These are phyloP conservation scores for Acrossocheilus fasciatus DNA, from an alignment of 2,797 vertebrate species.

Conservation along the genomic window DNA sequence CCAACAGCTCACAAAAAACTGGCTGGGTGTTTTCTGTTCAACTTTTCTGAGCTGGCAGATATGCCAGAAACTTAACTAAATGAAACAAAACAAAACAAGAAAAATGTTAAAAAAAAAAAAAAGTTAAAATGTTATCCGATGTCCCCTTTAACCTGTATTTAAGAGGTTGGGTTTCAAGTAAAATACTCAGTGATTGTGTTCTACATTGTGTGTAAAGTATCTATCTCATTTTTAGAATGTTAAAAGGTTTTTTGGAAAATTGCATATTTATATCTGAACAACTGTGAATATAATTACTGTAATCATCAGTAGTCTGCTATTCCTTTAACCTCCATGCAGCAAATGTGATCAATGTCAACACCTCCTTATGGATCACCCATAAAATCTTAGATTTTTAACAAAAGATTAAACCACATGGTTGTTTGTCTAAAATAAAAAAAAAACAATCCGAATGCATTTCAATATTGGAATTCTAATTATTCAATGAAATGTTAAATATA, in stretches of 20 bases:
- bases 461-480: not conserved
- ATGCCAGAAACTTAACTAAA: not conserved
- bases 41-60: not conserved
- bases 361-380: not conserved
- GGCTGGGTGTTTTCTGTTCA: not conserved
- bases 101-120: not conserved
- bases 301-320: not conserved
- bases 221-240: not conserved
- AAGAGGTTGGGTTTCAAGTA: not conserved
- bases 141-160: not conserved
- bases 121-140: not conserved
- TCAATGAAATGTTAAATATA: not conserved
- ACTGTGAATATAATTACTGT: constrained; percentile 20
- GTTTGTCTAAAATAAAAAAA: not conserved
- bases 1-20: not conserved
- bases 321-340: not conserved
- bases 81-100: no score
- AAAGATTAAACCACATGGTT: not conserved
- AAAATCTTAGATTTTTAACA: not conserved
- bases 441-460: not conserved
- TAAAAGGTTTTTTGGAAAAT: not conserved
- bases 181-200: not conserved
- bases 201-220: not conserved
- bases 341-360: not conserved
- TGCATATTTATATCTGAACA: constrained; percentile 22